phyloP scores from a whole-genome alignment of 2,113 vertebrate genomes.

The Danionella cerebrum region DNA sequence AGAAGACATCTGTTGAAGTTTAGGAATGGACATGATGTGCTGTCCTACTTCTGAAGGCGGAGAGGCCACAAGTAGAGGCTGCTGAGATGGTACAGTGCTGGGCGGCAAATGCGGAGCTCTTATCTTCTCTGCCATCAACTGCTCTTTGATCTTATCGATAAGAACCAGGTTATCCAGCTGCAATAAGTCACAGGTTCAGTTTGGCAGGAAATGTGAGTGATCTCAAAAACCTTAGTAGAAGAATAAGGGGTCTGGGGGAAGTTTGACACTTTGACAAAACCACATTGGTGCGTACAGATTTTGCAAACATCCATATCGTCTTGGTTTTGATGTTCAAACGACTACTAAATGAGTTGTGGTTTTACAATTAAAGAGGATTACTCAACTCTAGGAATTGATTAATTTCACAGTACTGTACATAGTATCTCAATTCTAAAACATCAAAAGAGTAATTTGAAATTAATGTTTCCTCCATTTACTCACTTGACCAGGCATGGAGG shows the following conservation, averaged over 20 bases:
- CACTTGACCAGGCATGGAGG: conserved; percentile 97
- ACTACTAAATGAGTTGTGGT: neutral
- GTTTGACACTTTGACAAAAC: neutral
- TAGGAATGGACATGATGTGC: conserved; percentile 80
- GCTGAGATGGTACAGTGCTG: conserved; percentile 85
- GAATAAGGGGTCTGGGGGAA: neutral
- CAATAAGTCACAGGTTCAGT: conserved; percentile 55
- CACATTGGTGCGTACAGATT: neutral
- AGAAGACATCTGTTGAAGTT: conserved; percentile 80
- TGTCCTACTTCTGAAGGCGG: conserved; percentile 77
- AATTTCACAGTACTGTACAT: too few species aligned
- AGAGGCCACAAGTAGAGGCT: conserved; percentile 78
- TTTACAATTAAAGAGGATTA: neutral
- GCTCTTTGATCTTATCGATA: conserved; percentile 99
- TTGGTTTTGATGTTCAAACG: neutral
- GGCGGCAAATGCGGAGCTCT: conserved; percentile 88
- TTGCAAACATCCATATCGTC: neutral
- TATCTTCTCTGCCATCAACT: conserved; percentile 98
- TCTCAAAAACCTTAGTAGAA: neutral
- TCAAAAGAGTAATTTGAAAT: neutral
- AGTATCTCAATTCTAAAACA: neutral
- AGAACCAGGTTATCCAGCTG: conserved; percentile 98
- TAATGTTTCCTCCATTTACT: too few species aligned
- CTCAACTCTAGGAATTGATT: neutral
- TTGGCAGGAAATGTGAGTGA: conserved; percentile 50